Conservation (phyloP, 2,888 invertebrate genomes). For the Sarcophaga subvicina region DNA sequence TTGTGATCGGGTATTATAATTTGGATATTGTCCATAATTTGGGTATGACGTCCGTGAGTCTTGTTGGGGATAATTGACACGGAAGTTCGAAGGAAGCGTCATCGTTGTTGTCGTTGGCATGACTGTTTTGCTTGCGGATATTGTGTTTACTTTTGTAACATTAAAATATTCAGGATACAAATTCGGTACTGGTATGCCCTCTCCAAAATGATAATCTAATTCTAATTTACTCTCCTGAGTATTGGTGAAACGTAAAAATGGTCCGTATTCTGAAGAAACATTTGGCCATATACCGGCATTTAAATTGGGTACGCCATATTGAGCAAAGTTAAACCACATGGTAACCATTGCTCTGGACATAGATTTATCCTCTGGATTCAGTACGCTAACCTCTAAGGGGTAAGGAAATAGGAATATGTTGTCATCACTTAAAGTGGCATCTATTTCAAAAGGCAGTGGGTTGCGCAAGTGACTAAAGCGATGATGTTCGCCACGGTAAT, state of each 20-base stretch:
- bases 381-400: constrained; percentile 76
- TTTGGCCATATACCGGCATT: constrained; percentile 76
- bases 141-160: constrained; percentile 46
- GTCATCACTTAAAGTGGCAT: constrained; percentile 85
- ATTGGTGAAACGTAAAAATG: constrained; percentile 79
- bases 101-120: constrained; percentile 43
- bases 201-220: constrained; percentile 79
- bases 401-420: constrained; percentile 84
- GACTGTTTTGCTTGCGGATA: constrained; percentile 30
- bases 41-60: constrained; percentile 31
- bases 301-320: constrained; percentile 74
- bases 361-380: constrained; percentile 78
- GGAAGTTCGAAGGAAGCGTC: neutral
- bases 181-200: constrained; percentile 77
- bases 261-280: constrained; percentile 77
- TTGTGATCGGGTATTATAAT: constrained; percentile 52
- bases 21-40: constrained; percentile 52
- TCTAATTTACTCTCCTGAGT: constrained; percentile 71
- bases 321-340: constrained; percentile 81
- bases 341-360: constrained; percentile 81
- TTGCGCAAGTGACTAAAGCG: constrained; percentile 79
- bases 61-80: constrained; percentile 28
- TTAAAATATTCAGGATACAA: constrained; percentile 72
- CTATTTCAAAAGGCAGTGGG: constrained; percentile 81
- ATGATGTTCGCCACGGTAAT: constrained; percentile 81